These are phyloP conservation scores for Amphimedon queenslandica DNA, from an alignment of 37 sponge, comb jelly and placozoan species.

Conservation along the genomic window DNA sequence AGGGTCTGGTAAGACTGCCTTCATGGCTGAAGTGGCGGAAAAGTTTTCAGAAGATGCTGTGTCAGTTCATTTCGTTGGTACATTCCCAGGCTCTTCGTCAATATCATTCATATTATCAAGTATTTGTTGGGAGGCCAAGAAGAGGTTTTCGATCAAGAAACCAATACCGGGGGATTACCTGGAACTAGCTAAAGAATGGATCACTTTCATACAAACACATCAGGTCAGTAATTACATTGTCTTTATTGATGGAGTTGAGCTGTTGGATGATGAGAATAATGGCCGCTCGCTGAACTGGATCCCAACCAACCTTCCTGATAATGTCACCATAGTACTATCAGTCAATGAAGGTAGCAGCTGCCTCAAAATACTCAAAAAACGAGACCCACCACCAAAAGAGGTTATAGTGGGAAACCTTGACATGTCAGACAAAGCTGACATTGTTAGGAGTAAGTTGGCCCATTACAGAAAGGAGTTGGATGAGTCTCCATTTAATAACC, in stretches of 20 bases:
- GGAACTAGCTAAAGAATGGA: conserved; percentile 59
- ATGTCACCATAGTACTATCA: conserved; percentile 61
- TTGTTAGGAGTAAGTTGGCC: conserved; percentile 72
- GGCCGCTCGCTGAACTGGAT: conserved; percentile 85
- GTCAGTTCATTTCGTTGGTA: conserved; percentile 83
- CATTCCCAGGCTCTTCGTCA: conserved; percentile 76
- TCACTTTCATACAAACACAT: conserved; percentile 46
- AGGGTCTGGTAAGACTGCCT: conserved; percentile 89
- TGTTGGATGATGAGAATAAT: conserved; percentile 73
- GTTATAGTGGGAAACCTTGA: conserved; percentile 70
- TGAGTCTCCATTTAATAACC: conserved; percentile 95
- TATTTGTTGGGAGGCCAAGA: conserved; percentile 74
- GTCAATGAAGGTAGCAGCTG: conserved; percentile 47
- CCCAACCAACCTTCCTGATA: conserved; percentile 55
- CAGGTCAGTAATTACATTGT: conserved; percentile 42
- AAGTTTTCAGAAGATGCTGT: conserved; percentile 15
- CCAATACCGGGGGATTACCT: conserved; percentile 70
- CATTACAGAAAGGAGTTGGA: conserved; percentile 89
- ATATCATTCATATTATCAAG: conserved; percentile 64
- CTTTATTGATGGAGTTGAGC: conserved; percentile 85
- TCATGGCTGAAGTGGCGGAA: conserved; percentile 80
- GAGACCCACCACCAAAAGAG: conserved; percentile 37
- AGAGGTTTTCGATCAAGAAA: conserved; percentile 41
- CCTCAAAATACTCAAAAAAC: conserved; percentile 29
- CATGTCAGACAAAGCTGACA: conserved; percentile 85